Base-by-base conservation (phyloP, 2,797 vertebrate species). In the Alcedo atthis region DNA sequence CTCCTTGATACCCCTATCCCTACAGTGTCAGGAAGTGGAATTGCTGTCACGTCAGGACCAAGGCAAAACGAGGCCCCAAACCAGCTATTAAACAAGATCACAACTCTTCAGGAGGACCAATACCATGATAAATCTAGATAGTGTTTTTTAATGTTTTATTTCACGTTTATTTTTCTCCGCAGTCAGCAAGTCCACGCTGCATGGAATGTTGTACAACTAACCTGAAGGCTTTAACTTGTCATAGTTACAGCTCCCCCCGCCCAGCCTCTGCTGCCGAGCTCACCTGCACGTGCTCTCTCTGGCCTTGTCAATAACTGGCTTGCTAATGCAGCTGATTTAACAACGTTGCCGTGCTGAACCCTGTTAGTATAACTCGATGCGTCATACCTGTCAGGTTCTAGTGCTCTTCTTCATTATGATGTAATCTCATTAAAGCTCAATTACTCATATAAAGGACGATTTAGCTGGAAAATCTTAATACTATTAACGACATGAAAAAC, bases 391-490 rank as follows among this genome's bases (percentile, higher is more conserved):
- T 96, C 96, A 84, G 94, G 87, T 63, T 97, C 96, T 97, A 98
- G 94, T 93, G 96, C 95, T 97, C 94, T 96, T 98, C 97, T 97
- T 97, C 97, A 95, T 96, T 97, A 95, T 93, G 97, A 93, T 97
- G 96, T 96, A 96, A 97, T 97, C 90, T 95, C 97, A 97, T 96
- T 97, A 97, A 95, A 97, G 97, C 96, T 98, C 97, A 98, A 97
- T 97, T 97, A 97, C 95, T 96, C 97, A 97, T 94, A 94, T 94
- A 98, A 97, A 96, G 94, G 95, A 95, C 35, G 97, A 76, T 95
- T 97, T 98, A 12, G 91, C 97, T 97, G 97, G 95, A 97, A 98
- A 97, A 98, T 97, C 98, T 98, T 96, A 97, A 97, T 74, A 87
- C 94, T 94, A 97, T 97, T 96, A 97, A 96, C 71, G 2, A 97